Base-by-base conservation (phyloP, 2,888 invertebrate genomes). In the Megalurothrips usitatus region DNA sequence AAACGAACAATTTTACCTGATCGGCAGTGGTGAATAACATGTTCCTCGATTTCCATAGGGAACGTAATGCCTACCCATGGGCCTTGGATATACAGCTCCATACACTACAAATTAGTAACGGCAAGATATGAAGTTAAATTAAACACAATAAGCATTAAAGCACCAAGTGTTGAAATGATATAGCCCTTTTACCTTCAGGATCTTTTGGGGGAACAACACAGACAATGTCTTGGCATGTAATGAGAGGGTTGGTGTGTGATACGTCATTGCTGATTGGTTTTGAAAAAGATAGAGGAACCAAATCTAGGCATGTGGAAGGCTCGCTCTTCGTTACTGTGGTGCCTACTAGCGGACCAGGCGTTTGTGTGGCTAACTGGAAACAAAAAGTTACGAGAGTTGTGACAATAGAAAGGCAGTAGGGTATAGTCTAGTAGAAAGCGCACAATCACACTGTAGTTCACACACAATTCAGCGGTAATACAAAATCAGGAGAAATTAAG, bases 191-290 rank as follows among this genome's bases (percentile, higher is more conserved):
- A 75, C 68, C 68, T 75, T 75, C 68, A 75, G 68, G 68, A 75
- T 75, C 68, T 75, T 75, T 75, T 26, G 68, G 68, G 8, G 68
- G 23, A 26, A 75, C 26, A 75, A 75, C 68, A 75, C 68, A 26
- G 12, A 26, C 23, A 26, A 75, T 11, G 12, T 75, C 68, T 75
- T 26, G 68, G 26, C 68, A 75, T 23, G n/a, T 4, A 75, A 10
- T 75, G 26, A 11, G 23, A 1, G 26, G 26, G 23, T 12, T 26
- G 26, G 26, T 75, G 6, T 10, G 26, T 11, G 68, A 75, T 26
- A 26, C 23, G 1, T 75, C 68, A 75, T 75, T 23, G 23, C 12
- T 75, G 12, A 75, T 23, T 26, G 68, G 6, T 12, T 75, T 75
- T 1, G 26, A 23, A 8, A 26, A 12, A 23, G 68, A 23, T 26